Evolutionary conservation across 2,113 vertebrate species (phyloP).

Genomic region (Atlantisia rogersi): DNA sequence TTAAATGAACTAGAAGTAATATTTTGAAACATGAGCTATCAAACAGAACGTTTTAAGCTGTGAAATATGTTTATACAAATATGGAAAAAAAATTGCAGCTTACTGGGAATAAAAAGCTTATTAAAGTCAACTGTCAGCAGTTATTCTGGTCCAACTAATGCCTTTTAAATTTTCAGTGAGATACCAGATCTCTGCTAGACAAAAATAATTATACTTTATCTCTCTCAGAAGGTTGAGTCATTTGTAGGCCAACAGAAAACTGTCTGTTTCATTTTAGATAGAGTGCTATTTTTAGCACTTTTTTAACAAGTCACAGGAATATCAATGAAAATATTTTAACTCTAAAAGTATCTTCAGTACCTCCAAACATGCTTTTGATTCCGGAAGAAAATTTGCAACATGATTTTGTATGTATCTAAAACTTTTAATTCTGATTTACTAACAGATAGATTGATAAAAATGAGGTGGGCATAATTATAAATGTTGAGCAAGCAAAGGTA

Average conservation of each 20-base stretch:
- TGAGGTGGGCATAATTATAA: neutral
- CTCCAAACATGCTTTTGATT: neutral
- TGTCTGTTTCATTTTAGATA: neutral
- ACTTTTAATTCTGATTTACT: neutral
- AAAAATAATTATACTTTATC: neutral
- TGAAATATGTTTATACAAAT: neutral
- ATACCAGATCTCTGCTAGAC: neutral
- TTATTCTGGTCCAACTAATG: neutral
- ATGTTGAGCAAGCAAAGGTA: neutral
- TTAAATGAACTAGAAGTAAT: neutral
- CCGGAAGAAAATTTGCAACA: neutral
- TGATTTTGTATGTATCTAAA: neutral
- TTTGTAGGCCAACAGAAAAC: neutral
- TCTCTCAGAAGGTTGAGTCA: neutral
- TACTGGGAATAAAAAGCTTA: neutral
- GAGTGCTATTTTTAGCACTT: neutral
- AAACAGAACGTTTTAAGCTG: neutral
- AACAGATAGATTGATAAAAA: neutral
- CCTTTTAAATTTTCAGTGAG: neutral
- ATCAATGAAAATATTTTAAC: neutral
- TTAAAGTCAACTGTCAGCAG: neutral
- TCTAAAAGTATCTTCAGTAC: neutral
- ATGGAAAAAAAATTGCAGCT: neutral
- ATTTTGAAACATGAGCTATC: neutral
- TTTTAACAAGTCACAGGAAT: neutral